A percentile compares a stretch with the other conserved stretches of the same genome.
Evolutionary conservation across 2,888 invertebrate species (phyloP).

Genomic region (Ceriagrion tenellum): DNA sequence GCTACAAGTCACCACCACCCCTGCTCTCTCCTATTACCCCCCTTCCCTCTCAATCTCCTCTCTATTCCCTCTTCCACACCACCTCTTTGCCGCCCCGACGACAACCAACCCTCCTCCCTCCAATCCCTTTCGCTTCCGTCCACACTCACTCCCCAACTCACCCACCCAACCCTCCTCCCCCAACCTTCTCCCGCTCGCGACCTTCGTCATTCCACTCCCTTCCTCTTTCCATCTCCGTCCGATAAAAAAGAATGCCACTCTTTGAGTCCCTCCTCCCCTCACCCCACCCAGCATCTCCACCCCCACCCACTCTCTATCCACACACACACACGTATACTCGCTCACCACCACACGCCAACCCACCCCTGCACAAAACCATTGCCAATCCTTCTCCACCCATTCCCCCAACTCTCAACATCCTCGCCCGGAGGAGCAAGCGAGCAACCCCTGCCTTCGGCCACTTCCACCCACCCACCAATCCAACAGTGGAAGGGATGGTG

Average conservation of each 20-base stretch:
- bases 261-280: not conserved
- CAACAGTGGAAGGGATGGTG: not conserved
- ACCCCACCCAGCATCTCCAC: not conserved
- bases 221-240: slow-evolving; percentile 22
- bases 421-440: not conserved
- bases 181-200: not conserved
- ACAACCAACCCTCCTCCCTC: not conserved
- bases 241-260: slow-evolving; percentile 46
- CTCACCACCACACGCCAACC: not conserved
- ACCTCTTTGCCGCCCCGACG: not conserved
- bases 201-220: slow-evolving; percentile 34
- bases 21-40: too few species aligned
- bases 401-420: not conserved
- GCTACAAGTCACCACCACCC: not conserved
- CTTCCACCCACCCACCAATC: not conserved
- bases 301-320: not conserved
- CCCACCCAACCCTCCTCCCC: not conserved
- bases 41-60: too few species aligned
- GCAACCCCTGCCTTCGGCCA: slow-evolving; percentile 24
- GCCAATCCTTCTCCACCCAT: not conserved
- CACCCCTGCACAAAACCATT: not conserved
- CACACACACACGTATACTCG: not conserved
- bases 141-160: not conserved
- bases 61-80: too few species aligned
- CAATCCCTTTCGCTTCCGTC: not conserved